Evolutionary conservation across 1,140 invertebrate genomes (phyloP).

Genomic region (Brachionus calyciflorus): DNA sequence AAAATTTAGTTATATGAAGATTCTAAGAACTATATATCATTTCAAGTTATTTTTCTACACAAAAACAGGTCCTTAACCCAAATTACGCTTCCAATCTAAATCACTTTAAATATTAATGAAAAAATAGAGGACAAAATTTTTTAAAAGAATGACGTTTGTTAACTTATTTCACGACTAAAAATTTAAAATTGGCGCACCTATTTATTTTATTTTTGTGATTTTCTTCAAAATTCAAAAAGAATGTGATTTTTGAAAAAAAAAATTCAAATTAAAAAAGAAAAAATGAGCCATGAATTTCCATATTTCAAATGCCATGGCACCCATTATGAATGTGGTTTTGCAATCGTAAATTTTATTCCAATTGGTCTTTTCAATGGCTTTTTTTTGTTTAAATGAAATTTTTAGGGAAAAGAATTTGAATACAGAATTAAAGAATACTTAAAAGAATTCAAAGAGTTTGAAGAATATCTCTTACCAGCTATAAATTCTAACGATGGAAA

Average conservation of each 20-base stretch:
- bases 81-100: no score
- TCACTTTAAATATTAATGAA: no score
- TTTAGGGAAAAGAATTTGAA: constrained; percentile 2
- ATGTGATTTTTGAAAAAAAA: neutral
- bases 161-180: no score
- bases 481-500: neutral
- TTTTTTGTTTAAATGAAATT: neutral
- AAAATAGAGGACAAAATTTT: no score
- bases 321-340: constrained; percentile 32
- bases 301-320: constrained; percentile 6
- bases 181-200: no score
- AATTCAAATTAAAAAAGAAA: neutral
- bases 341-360: neutral
- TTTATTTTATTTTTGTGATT: no score
- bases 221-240: neutral
- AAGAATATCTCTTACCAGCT: neutral
- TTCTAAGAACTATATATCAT: no score
- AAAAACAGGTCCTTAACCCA: no score
- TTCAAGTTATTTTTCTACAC: no score
- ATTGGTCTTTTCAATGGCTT: neutral
- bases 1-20: no score
- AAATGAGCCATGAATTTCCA: neutral
- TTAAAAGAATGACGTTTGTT: no score
- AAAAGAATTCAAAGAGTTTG: neutral
- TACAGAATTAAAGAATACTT: neutral